Evolutionary conservation across 2,888 invertebrate species (phyloP).

Genomic region (Clivina fossor): DNA sequence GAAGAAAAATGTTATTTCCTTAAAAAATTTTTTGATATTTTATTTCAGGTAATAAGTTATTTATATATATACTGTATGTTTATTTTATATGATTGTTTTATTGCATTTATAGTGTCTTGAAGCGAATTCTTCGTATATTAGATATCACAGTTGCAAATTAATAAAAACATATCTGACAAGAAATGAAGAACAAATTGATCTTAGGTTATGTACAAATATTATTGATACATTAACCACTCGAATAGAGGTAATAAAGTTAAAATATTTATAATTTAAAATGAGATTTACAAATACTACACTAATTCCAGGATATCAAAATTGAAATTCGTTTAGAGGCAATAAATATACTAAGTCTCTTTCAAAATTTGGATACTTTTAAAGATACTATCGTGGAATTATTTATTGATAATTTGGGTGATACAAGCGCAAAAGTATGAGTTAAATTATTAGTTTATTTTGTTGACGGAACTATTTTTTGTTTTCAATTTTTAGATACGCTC

Average conservation of each 20-base stretch:
- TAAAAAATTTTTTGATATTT: constrained; percentile 1
- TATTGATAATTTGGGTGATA: constrained; percentile 8
- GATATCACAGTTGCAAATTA: constrained; percentile 16
- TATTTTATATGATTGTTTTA: too few relatives aligned
- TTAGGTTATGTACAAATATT: neutral
- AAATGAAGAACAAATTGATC: constrained; percentile 9
- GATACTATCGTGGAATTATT: neutral
- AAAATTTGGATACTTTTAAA: neutral
- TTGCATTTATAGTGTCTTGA: too few relatives aligned
- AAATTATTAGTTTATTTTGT: constrained; percentile 1
- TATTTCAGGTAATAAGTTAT: constrained; percentile 10
- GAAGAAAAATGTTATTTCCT: constrained; percentile 2
- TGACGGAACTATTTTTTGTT: neutral
- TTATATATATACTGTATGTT: too few relatives aligned
- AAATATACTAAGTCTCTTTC: constrained; percentile 13
- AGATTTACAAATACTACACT: too few relatives aligned
- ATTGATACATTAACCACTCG: too few relatives aligned
- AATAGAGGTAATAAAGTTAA: constrained; percentile 12
- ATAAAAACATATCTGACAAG: constrained; percentile 7
- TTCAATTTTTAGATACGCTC: constrained; percentile 12
- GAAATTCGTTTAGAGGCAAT: constrained; percentile 14
- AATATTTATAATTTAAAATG: too few relatives aligned
- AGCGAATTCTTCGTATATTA: constrained; percentile 2
- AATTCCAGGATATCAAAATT: constrained; percentile 14
- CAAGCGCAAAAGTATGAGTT: constrained; percentile 11